Conservation (phyloP, 2,797 vertebrate genomes). For the Gouania willdenowi region DNA sequence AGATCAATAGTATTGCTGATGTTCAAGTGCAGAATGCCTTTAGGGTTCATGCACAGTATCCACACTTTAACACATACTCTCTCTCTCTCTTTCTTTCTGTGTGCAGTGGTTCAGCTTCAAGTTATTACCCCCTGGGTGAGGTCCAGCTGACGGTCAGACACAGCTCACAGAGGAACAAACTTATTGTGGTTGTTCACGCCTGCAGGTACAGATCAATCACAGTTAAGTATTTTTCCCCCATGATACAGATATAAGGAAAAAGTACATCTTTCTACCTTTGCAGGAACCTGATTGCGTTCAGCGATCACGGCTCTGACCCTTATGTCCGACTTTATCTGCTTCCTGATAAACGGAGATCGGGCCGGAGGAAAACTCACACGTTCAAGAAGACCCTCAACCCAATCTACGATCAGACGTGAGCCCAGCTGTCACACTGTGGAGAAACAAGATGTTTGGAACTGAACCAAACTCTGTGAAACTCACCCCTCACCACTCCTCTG, state of each 20-base stretch:
- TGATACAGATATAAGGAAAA: rapidly evolving
- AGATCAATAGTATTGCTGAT: too few species aligned
- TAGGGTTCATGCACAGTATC: too few species aligned
- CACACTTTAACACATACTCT: too few species aligned
- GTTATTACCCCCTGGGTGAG: slow-evolving; percentile 85
- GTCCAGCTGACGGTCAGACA: slow-evolving; percentile 90
- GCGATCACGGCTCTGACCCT: slow-evolving; percentile 88
- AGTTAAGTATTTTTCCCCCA: rapidly evolving
- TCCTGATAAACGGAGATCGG: slow-evolving; percentile 92
- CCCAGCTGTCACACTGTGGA: not conserved
- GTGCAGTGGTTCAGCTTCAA: slow-evolving; percentile 82
- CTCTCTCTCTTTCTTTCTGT: too few species aligned
- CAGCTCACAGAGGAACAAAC: slow-evolving; percentile 91
- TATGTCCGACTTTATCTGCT: slow-evolving; percentile 94
- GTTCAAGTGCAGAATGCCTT: too few species aligned
- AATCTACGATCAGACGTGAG: slow-evolving; percentile 88
- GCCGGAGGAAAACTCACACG: slow-evolving; percentile 91
- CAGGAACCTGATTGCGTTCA: slow-evolving; percentile 92
- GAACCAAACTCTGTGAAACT: too few species aligned
- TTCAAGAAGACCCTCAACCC: slow-evolving; percentile 91
- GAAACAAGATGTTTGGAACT: too few species aligned
- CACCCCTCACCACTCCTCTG: not conserved
- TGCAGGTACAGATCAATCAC: slow-evolving; percentile 78
- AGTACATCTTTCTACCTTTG: not conserved
- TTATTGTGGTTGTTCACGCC: slow-evolving; percentile 88